phyloP scores from a whole-genome alignment of 2,113 vertebrate genomes.

The Sinocyclocheilus anshuiensis region DNA sequence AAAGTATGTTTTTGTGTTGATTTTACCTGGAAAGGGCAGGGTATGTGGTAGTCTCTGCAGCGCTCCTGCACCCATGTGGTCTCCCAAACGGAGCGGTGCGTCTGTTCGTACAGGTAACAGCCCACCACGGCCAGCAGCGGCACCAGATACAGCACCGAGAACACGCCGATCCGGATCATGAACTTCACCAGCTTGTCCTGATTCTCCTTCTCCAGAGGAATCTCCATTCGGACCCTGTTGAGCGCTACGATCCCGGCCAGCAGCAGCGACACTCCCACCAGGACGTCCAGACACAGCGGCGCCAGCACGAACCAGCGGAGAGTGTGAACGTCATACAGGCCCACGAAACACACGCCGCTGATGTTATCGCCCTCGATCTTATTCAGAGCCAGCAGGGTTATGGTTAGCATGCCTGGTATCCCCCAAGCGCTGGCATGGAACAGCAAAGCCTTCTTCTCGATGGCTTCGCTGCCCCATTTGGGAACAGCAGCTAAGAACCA shows the following conservation, averaged over 20 bases:
- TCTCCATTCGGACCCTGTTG: conserved; percentile 96
- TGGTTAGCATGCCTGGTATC: conserved; percentile 92
- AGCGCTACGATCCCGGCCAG: conserved; percentile 94
- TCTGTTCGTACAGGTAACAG: conserved; percentile 97
- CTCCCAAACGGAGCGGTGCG: conserved; percentile 89
- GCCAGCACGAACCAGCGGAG: conserved; percentile 95
- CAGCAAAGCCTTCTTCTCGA: conserved; percentile 96
- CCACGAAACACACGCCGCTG: conserved; percentile 97
- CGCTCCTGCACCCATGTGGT: conserved; percentile 93
- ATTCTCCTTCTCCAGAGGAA: conserved; percentile 72
- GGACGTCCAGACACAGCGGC: conserved; percentile 92
- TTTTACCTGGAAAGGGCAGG: conserved; percentile 91
- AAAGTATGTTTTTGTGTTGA: too few species aligned
- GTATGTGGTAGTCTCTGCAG: conserved; percentile 72
- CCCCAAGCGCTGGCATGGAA: conserved; percentile 98
- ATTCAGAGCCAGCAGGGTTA: conserved; percentile 94
- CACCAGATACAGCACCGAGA: conserved; percentile 81
- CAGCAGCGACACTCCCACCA: conserved; percentile 89
- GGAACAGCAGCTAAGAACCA: conserved; percentile 98
- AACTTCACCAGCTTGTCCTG: too few species aligned
- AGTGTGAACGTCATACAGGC: conserved; percentile 93
- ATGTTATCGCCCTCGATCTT: conserved; percentile 98
- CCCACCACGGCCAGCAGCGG: conserved; percentile 92
- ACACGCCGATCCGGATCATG: too few species aligned
- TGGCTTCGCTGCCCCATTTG: conserved; percentile 99